A percentile compares a stretch with the other conserved stretches of the same genome.
These are phyloP conservation scores for Whitmania pigra DNA, from an alignment of 1,140 invertebrate species.

Conservation along the genomic window DNA sequence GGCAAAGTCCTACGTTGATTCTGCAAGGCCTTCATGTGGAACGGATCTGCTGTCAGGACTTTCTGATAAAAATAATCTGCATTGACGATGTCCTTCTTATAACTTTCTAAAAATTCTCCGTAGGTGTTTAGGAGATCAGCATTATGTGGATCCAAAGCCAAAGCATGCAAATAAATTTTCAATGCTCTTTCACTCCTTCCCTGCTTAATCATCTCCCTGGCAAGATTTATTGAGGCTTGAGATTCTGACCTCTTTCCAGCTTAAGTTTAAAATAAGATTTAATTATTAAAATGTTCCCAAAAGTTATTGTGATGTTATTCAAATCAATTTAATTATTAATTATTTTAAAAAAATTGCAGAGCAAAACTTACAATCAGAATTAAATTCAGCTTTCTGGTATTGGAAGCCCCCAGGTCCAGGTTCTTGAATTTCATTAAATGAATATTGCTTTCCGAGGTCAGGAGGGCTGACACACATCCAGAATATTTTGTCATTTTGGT, in stretches of 20 bases:
- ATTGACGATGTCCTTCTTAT: conserved; percentile 67
- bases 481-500: too few relatives aligned
- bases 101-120: conserved; percentile 81
- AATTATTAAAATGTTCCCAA: too few relatives aligned
- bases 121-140: conserved; percentile 81
- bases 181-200: conserved; percentile 73
- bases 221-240: conserved; percentile 64
- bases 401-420: too few relatives aligned
- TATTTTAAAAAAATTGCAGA: too few relatives aligned
- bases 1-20: conserved; percentile 71
- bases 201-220: conserved; percentile 63
- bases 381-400: too few relatives aligned
- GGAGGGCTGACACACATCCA: too few relatives aligned
- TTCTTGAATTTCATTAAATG: too few relatives aligned
- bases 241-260: conserved; percentile 52
- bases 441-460: too few relatives aligned
- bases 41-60: conserved; percentile 68
- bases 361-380: too few relatives aligned
- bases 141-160: conserved; percentile 74
- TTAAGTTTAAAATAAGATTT: too few relatives aligned
- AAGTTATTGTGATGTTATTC: too few relatives aligned
- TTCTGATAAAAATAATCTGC: conserved; percentile 76
- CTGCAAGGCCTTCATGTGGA: conserved; percentile 53
- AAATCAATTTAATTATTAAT: too few relatives aligned
- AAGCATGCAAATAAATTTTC: conserved; percentile 74